These are phyloP conservation scores for Neodiprion lecontei DNA, from an alignment of 1,140 invertebrate species.

Conservation along the genomic window DNA sequence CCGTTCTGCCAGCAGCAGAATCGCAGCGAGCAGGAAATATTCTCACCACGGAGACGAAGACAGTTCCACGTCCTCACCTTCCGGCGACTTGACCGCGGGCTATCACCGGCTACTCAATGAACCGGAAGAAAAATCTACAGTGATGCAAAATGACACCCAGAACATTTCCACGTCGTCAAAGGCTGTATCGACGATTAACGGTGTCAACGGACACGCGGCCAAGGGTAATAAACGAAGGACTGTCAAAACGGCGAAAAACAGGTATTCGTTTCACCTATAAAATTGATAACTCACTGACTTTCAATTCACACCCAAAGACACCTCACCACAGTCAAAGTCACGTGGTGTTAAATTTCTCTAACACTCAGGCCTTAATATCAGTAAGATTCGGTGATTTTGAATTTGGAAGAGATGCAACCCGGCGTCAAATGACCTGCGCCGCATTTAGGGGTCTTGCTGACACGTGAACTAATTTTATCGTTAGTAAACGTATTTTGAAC, in stretches of 20 bases:
- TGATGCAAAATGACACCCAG: slow-evolving; percentile 36
- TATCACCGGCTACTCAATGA: slow-evolving; percentile 42
- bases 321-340: too few species aligned
- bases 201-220: slow-evolving; percentile 2
- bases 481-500: too few species aligned
- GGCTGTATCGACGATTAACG: background rate
- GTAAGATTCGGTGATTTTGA: too few species aligned
- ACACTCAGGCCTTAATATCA: too few species aligned
- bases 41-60: slow-evolving; percentile 37
- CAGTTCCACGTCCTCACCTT: slow-evolving; percentile 44
- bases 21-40: slow-evolving; percentile 34
- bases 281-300: background rate
- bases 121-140: slow-evolving; percentile 29
- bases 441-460: too few species aligned
- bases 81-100: slow-evolving; percentile 41
- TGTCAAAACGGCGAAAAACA: slow-evolving; percentile 53
- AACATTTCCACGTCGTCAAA: slow-evolving; percentile 28
- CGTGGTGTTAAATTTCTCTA: too few species aligned
- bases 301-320: too few species aligned
- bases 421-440: too few species aligned
- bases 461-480: too few species aligned
- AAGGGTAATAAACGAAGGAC: slow-evolving; percentile 41
- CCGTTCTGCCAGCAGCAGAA: slow-evolving; percentile 60
- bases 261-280: slow-evolving; percentile 38
- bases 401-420: too few species aligned